Percentiles rank a stretch among this genome's conserved stretches.
Conservation (phyloP, 2,888 invertebrate species). For the Chaitophorus viminalis region DNA sequence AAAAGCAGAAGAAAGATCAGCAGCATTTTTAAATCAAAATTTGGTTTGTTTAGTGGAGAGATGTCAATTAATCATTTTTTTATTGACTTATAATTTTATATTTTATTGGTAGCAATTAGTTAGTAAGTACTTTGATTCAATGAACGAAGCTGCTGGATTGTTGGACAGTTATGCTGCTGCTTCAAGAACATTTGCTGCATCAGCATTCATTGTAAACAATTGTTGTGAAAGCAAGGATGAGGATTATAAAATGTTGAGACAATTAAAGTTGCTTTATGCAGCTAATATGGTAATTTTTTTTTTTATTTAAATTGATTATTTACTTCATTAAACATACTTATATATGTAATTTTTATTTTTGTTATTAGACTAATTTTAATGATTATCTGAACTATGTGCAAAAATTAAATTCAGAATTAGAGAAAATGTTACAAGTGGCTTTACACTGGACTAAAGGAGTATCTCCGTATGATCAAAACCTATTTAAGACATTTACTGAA, state of each 20-base stretch:
- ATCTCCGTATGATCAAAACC: constrained; percentile 33
- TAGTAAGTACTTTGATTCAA: constrained; percentile 29
- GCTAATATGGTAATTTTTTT: neutral
- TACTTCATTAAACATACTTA: neutral
- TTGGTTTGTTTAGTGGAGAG: constrained; percentile 18
- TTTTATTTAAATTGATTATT: neutral
- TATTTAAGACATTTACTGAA: neutral
- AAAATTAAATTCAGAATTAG: constrained; percentile 7
- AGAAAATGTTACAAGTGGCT: neutral
- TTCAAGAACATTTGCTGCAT: neutral
- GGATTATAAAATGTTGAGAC: neutral
- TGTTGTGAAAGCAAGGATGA: neutral
- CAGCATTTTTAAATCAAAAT: neutral
- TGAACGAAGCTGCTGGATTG: neutral
- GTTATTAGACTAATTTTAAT: neutral
- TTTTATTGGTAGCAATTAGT: constrained; percentile 28
- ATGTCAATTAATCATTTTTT: neutral
- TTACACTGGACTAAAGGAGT: constrained; percentile 23
- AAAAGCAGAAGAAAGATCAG: constrained; percentile 15
- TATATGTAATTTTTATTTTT: neutral
- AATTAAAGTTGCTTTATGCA: constrained; percentile 11
- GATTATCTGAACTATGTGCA: constrained; percentile 17
- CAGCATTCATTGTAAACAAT: neutral
- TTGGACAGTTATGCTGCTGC: neutral
- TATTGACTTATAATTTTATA: neutral